These are phyloP conservation scores for Phaenicophaeus curvirostris DNA, from an alignment of 2,797 vertebrate species.

Conservation along the genomic window DNA sequence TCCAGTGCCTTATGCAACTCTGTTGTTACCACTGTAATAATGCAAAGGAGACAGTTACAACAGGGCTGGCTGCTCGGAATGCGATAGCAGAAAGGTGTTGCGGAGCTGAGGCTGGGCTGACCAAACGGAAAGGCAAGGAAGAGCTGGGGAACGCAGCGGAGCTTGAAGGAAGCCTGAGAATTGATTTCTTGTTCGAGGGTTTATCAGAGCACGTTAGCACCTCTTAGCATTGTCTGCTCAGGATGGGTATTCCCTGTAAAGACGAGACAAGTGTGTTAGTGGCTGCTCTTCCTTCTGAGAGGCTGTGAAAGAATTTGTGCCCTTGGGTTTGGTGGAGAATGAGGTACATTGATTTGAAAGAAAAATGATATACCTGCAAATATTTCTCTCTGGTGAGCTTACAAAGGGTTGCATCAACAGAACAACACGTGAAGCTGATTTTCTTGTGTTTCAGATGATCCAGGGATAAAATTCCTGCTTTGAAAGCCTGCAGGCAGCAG, in stretches of 20 bases:
- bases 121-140: neutral
- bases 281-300: neutral
- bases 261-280: neutral
- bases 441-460: neutral
- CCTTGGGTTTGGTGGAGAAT: neutral
- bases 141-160: rapidly evolving
- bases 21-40: rapidly evolving
- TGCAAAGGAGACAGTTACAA: neutral
- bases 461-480: no score
- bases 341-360: neutral
- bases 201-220: neutral
- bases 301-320: neutral
- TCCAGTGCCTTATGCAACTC: neutral
- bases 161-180: neutral
- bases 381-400: neutral
- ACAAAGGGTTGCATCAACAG: neutral
- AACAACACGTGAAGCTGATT: neutral
- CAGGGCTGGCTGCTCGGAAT: neutral
- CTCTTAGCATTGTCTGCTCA: neutral
- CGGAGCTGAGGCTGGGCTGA: neutral
- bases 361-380: neutral
- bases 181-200: neutral
- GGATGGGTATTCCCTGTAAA: neutral
- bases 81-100: rapidly evolving
- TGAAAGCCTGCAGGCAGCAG: neutral